Base-by-base conservation (phyloP, 2,888 invertebrate genomes). In the Matsumyia berberina region DNA sequence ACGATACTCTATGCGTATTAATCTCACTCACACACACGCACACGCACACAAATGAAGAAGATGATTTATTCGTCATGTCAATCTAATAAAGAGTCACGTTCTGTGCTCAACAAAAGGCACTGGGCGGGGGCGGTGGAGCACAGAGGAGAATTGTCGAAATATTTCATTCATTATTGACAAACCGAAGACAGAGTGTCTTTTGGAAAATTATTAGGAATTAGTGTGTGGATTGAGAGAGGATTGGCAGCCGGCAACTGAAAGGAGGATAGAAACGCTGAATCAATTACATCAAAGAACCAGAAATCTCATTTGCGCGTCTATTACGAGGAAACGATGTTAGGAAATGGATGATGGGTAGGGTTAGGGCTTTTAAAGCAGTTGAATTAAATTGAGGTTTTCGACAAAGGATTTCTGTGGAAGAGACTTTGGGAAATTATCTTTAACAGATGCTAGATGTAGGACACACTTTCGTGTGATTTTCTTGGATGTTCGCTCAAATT, bases 1-100 rank as follows among this genome's bases (percentile, higher is more conserved):
- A 70, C 37, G 11, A 31, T 12, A 19, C n/a, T n/a, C n/a, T n/a
- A n/a, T n/a, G n/a, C n/a, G n/a, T n/a, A n/a, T n/a, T n/a, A n/a
- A n/a, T n/a, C n/a, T n/a, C 7, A 5, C 9, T 3, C 0, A 6
- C 37, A 24, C 42, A n/a, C 12, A 51, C 24, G 15, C 37, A n/a
- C 46, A 24, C 12, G 42, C 9, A 31, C 12, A 44, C 0, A 44
- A 2, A 9, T 8, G 8, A 15, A 2, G 2, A 37, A 15, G 9
- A 37, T 58, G 58, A 49, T 58, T 70, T 70, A 60, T 70, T 58
- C 70, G 29, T 39, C 58, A 58, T 17, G 24, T 70, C 44, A 33
- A 46, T 42, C 39, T 53, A 67, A 67, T 51, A 51, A 3, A 64
- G 35, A 39, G 24, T 12, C 51, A 39, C 24, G 29, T 57, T 19